A percentile compares a stretch with the other conserved stretches of the same genome.
Evolutionary conservation across 2,797 vertebrate species (phyloP).

Genomic region (Danio albolineatus): DNA sequence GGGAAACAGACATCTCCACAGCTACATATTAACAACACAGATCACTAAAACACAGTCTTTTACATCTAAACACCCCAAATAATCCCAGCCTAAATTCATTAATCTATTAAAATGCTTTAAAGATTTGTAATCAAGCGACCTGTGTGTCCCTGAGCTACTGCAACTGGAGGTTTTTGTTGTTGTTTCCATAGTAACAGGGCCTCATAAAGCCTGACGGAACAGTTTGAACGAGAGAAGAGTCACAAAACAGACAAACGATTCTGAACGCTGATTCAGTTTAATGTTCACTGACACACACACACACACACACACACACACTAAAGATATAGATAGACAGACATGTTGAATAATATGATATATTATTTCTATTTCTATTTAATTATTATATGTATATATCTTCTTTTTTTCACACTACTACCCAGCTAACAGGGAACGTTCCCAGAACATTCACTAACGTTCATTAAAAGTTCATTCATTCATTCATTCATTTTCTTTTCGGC

Average conservation of each 20-base stretch:
- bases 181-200: constrained; percentile 71
- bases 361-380: too few relatives aligned
- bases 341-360: too few relatives aligned
- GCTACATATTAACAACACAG: constrained; percentile 49
- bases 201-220: background rate
- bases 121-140: background rate
- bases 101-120: background rate
- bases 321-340: background rate
- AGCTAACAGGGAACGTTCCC: too few relatives aligned
- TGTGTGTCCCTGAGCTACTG: constrained; percentile 12
- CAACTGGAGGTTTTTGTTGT: constrained; percentile 69
- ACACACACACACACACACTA: too few relatives aligned
- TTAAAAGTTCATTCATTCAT: too few relatives aligned
- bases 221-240: background rate
- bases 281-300: too few relatives aligned
- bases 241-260: background rate
- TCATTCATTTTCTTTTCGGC: too few relatives aligned
- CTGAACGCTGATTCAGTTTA: too few relatives aligned
- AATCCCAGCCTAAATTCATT: constrained; percentile 28
- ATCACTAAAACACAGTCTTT: background rate
- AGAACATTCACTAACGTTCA: too few relatives aligned
- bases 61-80: background rate
- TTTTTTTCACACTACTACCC: too few relatives aligned
- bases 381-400: too few relatives aligned
- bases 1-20: constrained; percentile 76